These are phyloP conservation scores for Myopa tessellatipennis DNA, from an alignment of 2,888 invertebrate species.

Conservation along the genomic window DNA sequence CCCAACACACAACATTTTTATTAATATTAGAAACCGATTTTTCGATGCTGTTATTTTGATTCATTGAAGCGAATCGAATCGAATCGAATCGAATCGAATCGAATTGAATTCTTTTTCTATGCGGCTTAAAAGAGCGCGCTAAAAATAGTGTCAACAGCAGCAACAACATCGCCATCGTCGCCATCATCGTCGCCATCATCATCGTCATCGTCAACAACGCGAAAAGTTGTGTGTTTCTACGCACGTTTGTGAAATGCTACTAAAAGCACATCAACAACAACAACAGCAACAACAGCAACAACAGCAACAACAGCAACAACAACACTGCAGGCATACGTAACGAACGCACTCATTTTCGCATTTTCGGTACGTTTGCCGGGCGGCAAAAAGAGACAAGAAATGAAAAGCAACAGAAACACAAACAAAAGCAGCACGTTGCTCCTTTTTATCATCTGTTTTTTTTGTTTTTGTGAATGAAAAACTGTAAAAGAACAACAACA, in stretches of 20 bases:
- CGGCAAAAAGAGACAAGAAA: conserved; percentile 6
- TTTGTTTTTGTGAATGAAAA: too few relatives aligned
- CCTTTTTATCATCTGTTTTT: too few relatives aligned
- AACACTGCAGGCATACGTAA: conserved; percentile 1
- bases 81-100: too few relatives aligned
- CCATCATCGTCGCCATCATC: conserved; percentile 31
- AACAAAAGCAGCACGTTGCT: too few relatives aligned
- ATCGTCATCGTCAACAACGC: conserved; percentile 38
- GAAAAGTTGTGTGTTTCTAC: conserved; percentile 2
- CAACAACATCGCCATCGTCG: conserved; percentile 41
- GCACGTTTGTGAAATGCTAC: conserved; percentile 8
- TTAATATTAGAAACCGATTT: too few relatives aligned
- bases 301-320: conserved; percentile 26
- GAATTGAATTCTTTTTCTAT: too few relatives aligned
- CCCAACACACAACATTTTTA: too few relatives aligned
- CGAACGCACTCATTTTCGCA: background rate
- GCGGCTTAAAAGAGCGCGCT: too few relatives aligned
- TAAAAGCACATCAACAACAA: conserved; percentile 42
- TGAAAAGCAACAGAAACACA: conserved; percentile 5
- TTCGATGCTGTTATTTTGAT: too few relatives aligned
- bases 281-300: conserved; percentile 41
- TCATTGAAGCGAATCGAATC: too few relatives aligned
- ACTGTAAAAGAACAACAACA: background rate
- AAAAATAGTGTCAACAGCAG: conserved; percentile 25
- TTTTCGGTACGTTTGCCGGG: background rate